phyloP scores from a whole-genome alignment of 2,888 invertebrate genomes.

The Geotrupes spiniger region DNA sequence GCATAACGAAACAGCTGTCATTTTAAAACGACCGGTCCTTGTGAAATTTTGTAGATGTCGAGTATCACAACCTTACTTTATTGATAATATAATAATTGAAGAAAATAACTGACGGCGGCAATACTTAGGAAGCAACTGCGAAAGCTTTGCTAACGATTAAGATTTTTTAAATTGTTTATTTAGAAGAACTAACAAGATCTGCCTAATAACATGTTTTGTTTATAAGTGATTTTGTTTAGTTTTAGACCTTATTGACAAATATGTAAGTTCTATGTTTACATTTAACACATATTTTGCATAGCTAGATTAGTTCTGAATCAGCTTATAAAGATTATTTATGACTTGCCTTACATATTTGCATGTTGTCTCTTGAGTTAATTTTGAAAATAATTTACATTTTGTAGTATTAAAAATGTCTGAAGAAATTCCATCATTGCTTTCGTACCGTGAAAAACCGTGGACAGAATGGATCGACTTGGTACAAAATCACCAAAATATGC shows the following conservation, averaged over 20 bases:
- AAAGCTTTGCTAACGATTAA: too few relatives aligned
- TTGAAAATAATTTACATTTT: conserved; percentile 2
- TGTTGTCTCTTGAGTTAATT: neutral
- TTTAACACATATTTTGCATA: neutral
- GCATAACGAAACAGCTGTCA: conserved; percentile 24
- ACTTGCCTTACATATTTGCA: neutral
- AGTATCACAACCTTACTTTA: conserved; percentile 18
- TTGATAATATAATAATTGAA: neutral
- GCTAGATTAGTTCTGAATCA: too few relatives aligned
- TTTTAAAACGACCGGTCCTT: conserved; percentile 22
- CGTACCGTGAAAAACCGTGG: conserved; percentile 17
- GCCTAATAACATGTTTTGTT: neutral
- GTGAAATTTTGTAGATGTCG: conserved; percentile 19
- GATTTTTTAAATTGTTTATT: neutral
- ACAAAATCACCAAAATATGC: conserved; percentile 12
- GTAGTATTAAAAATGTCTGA: conserved; percentile 17
- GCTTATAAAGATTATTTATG: too few relatives aligned
- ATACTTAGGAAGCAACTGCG: too few relatives aligned
- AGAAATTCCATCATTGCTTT: conserved; percentile 15
- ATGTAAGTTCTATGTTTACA: neutral
- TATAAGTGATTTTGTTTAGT: conserved; percentile 3
- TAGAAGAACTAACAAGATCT: neutral
- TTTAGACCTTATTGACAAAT: too few relatives aligned
- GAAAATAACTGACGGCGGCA: too few relatives aligned
- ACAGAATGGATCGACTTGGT: conserved; percentile 16